These are phyloP conservation scores for Haliaeetus leucogaster DNA, from an alignment of 2,113 vertebrate genomes.

Conservation along the genomic window DNA sequence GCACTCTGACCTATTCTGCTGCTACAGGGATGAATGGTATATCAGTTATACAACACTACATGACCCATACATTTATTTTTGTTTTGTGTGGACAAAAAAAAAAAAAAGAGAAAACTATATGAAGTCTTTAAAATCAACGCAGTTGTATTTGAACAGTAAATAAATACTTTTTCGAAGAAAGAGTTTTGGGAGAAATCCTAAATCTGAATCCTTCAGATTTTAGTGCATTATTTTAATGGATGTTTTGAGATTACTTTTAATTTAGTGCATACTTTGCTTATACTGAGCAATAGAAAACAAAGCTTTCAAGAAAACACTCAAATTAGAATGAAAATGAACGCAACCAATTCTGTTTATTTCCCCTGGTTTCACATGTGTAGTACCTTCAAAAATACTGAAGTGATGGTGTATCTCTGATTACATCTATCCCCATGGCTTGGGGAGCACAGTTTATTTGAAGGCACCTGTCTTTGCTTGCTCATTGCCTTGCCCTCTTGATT, in stretches of 20 bases:
- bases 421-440: neutral
- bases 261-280: neutral
- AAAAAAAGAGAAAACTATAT: neutral
- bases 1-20: neutral
- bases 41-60: neutral
- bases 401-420: neutral
- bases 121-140: neutral
- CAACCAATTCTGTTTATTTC: neutral
- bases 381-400: neutral
- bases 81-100: neutral
- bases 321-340: neutral
- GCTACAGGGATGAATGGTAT: neutral
- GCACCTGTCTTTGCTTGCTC: neutral
- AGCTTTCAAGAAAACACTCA: neutral
- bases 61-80: neutral
- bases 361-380: rapidly evolving
- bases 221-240: neutral
- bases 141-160: neutral
- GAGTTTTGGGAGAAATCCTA: neutral
- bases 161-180: neutral
- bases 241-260: neutral
- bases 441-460: neutral
- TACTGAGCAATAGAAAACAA: neutral
- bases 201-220: neutral
- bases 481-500: neutral